Evolutionary conservation across 2,113 vertebrate species (phyloP).

Genomic region (Brevimyrus niger): DNA sequence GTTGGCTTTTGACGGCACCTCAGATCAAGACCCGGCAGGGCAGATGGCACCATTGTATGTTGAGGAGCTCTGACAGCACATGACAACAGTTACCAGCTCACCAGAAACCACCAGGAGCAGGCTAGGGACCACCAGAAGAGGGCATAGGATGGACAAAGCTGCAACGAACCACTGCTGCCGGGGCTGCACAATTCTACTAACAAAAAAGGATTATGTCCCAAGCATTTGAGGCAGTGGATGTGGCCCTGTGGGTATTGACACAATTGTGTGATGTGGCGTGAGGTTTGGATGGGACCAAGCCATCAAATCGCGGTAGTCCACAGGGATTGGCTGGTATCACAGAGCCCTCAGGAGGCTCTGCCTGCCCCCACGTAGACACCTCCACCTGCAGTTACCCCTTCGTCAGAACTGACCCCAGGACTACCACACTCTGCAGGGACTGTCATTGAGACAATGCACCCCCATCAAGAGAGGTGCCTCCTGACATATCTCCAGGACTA

Average conservation of each 20-base stretch:
- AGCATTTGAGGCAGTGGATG: too few relatives aligned
- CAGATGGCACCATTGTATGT: neutral
- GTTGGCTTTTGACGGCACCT: neutral
- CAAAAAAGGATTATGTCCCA: too few relatives aligned
- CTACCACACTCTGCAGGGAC: neutral
- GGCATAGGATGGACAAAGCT: neutral
- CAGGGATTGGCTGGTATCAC: neutral
- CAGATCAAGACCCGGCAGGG: neutral
- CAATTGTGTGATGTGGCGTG: too few relatives aligned
- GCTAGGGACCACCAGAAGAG: neutral
- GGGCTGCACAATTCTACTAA: neutral
- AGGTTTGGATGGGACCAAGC: too few relatives aligned
- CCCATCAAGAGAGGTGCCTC: too few relatives aligned
- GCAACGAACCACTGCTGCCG: neutral
- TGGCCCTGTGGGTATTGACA: too few relatives aligned
- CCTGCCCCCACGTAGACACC: neutral
- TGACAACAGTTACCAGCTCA: neutral
- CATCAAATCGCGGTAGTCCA: neutral
- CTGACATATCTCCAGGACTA: too few relatives aligned
- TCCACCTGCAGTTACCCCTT: neutral
- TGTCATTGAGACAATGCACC: neutral
- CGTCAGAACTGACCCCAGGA: neutral
- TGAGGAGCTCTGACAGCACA: neutral
- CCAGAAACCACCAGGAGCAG: neutral
- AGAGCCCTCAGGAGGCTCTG: neutral